phyloP scores from a whole-genome alignment of 2,113 vertebrate genomes.

The Podiceps cristatus region DNA sequence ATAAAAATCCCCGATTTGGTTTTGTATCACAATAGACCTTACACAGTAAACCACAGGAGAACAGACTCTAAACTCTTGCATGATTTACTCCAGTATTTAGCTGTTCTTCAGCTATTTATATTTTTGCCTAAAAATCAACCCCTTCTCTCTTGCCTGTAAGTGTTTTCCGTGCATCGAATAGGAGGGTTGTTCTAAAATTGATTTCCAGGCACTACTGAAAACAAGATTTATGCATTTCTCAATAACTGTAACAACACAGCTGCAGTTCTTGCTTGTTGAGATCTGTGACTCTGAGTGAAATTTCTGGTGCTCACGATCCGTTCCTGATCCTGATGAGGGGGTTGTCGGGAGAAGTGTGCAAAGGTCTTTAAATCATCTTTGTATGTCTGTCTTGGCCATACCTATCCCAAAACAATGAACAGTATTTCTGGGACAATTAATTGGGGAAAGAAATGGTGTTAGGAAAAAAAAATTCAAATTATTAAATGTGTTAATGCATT shows the following conservation, averaged over 20 bases:
- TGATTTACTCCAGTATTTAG: not conserved
- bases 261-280: not conserved
- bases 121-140: not conserved
- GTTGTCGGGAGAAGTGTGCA: not conserved
- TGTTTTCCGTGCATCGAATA: not conserved
- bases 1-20: not conserved
- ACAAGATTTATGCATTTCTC: not conserved
- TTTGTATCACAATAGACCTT: not conserved
- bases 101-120: not conserved
- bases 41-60: not conserved
- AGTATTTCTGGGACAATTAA: not conserved
- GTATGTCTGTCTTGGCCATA: not conserved
- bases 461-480: not conserved
- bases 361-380: not conserved
- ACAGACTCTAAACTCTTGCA: rapidly evolving
- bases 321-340: not conserved
- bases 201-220: not conserved
- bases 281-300: not conserved
- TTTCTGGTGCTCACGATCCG: not conserved
- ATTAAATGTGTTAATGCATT: not conserved
- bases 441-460: not conserved
- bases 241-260: not conserved
- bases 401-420: not conserved
- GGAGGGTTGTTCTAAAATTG: not conserved
- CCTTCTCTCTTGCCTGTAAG: not conserved